Evolutionary conservation across 2,797 vertebrate species (phyloP).

Genomic region (Melanogrammus aeglefinus): DNA sequence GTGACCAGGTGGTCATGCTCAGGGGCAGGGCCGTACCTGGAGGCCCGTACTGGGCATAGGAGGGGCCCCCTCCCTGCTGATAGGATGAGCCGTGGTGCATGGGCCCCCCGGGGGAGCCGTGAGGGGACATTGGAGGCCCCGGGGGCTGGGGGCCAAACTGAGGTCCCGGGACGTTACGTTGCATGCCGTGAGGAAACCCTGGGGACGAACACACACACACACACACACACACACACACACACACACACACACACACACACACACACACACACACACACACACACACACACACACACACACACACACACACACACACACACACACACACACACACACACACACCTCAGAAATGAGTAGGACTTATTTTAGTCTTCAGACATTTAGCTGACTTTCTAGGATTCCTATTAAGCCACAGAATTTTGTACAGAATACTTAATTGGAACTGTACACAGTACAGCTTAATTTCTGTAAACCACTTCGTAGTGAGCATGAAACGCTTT

Average conservation of each 20-base stretch:
- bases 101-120: constrained; percentile 75
- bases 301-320: background rate
- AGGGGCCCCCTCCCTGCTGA: constrained; percentile 69
- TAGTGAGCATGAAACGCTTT: too few relatives aligned
- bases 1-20: background rate
- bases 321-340: background rate
- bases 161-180: constrained; percentile 80
- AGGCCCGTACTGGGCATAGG: constrained; percentile 87
- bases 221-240: background rate
- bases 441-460: background rate
- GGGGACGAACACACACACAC: background rate
- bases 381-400: background rate
- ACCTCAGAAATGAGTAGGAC: too few relatives aligned
- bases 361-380: background rate
- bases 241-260: background rate
- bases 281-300: background rate
- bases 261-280: background rate
- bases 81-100: constrained; percentile 79
- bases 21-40: constrained; percentile 74
- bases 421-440: background rate
- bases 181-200: constrained; percentile 85
- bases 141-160: constrained; percentile 87
- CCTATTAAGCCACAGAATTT: too few relatives aligned
- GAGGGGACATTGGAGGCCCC: constrained; percentile 85
- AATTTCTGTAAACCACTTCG: too few relatives aligned